Conservation (phyloP, 2,113 vertebrate genomes). For the Eudyptes chrysolophus region DNA sequence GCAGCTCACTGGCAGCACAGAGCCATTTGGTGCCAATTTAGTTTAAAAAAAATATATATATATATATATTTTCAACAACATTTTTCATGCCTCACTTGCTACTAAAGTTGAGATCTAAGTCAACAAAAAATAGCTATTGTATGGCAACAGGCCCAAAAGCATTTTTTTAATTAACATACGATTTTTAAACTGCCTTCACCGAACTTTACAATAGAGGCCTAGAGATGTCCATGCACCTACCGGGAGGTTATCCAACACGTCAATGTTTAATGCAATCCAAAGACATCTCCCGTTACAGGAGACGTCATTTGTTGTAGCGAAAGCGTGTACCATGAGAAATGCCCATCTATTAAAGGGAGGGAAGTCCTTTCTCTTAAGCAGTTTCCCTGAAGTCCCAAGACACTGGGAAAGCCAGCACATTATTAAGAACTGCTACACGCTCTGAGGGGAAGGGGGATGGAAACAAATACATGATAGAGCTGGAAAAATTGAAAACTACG, state of each 20-base stretch:
- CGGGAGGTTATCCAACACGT: neutral
- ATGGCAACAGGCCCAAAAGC: slow-evolving; percentile 11
- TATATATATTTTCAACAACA: slow-evolving; percentile 27
- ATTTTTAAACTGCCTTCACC: neutral
- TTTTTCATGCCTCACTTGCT: slow-evolving; percentile 33
- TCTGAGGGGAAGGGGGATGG: neutral
- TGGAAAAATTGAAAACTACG: neutral
- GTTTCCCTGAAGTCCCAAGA: neutral
- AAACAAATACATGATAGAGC: neutral
- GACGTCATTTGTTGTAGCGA: neutral
- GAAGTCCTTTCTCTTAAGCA: neutral
- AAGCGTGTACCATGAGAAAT: neutral
- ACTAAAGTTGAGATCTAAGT: slow-evolving; percentile 37
- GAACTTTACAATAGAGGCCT: neutral
- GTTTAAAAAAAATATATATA: neutral
- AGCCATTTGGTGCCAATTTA: slow-evolving; percentile 34
- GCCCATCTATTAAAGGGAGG: neutral
- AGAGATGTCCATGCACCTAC: neutral
- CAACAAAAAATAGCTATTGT: slow-evolving; percentile 39
- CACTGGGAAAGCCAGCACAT: fast-evolving
- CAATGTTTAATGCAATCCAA: slow-evolving; percentile 49
- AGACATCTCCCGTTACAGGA: slow-evolving; percentile 41
- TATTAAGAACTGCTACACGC: neutral
- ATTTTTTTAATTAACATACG: neutral
- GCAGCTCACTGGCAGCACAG: slow-evolving; percentile 36